phyloP scores from a whole-genome alignment of 2,113 vertebrate species.

The Sitta europaea region DNA sequence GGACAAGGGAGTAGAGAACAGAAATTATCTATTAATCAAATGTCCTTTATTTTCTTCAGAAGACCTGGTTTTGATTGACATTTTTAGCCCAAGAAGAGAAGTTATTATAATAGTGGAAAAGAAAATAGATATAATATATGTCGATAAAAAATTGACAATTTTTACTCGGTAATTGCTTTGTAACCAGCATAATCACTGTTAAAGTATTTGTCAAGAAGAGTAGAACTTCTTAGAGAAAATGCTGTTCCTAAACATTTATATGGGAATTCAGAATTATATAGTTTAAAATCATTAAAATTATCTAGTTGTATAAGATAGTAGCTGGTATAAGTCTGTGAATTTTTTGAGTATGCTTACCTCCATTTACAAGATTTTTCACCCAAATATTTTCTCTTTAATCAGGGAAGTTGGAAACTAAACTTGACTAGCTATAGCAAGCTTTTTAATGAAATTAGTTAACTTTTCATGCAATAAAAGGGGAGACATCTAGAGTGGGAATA shows the following conservation, averaged over 20 bases:
- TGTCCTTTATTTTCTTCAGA: background rate
- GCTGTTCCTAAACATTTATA: background rate
- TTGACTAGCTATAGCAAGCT: background rate
- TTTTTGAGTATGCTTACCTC: background rate
- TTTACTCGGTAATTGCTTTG: background rate
- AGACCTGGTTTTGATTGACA: background rate
- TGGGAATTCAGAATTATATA: background rate
- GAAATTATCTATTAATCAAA: background rate
- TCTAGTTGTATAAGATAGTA: too few relatives aligned
- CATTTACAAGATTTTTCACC: background rate
- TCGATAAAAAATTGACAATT: background rate
- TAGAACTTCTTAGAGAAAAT: background rate
- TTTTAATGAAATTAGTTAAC: background rate
- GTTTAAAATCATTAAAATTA: background rate
- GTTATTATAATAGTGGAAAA: background rate
- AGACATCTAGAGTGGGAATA: background rate
- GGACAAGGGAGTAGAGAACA: background rate
- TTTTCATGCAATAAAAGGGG: background rate
- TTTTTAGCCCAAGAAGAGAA: background rate
- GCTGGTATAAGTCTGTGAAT: background rate
- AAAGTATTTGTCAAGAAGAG: background rate
- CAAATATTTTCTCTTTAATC: background rate
- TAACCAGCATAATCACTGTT: background rate
- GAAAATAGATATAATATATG: background rate
- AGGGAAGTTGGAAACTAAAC: background rate